Conservation (phyloP, 2,797 vertebrate genomes). For the Malurus splendens region DNA sequence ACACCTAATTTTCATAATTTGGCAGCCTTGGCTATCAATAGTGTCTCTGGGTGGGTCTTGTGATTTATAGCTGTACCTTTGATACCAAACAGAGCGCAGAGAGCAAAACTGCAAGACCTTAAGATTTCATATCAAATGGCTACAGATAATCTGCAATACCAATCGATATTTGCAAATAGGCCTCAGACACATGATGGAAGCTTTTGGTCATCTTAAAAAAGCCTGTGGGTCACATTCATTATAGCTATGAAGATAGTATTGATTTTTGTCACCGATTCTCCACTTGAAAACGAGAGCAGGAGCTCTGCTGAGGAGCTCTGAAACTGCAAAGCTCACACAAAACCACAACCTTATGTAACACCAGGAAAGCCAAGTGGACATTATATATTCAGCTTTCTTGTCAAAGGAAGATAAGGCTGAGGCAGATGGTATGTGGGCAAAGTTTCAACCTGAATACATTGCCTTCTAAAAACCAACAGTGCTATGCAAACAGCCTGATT, state of each 20-base stretch:
- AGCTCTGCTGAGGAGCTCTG: not conserved
- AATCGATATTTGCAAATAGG: constrained; percentile 49
- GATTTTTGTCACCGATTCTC: constrained; percentile 32
- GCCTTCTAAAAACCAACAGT: not conserved
- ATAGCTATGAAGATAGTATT: constrained; percentile 14
- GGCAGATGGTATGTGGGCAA: constrained; percentile 48
- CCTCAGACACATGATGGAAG: not conserved
- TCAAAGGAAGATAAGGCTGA: constrained; percentile 20
- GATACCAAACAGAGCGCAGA: not conserved
- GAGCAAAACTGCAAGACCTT: constrained; percentile 20
- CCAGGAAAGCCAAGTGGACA: constrained; percentile 13
- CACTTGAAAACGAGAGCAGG: not conserved
- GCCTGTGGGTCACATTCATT: constrained; percentile 28
- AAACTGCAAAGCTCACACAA: not conserved
- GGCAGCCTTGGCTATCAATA: not conserved
- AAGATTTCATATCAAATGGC: constrained; percentile 13
- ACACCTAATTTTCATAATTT: not conserved
- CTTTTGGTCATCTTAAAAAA: constrained; percentile 31
- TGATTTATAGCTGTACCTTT: constrained; percentile 18
- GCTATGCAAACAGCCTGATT: not conserved
- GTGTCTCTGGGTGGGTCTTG: not conserved
- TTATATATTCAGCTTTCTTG: constrained; percentile 26
- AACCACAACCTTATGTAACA: not conserved
- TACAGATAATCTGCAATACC: constrained; percentile 17
- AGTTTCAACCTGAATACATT: constrained; percentile 42